Evolutionary conservation across 2,888 invertebrate species (phyloP), one percentile per base, ranked within the genome.

Genomic region (Nasonovia ribisnigri): DNA sequence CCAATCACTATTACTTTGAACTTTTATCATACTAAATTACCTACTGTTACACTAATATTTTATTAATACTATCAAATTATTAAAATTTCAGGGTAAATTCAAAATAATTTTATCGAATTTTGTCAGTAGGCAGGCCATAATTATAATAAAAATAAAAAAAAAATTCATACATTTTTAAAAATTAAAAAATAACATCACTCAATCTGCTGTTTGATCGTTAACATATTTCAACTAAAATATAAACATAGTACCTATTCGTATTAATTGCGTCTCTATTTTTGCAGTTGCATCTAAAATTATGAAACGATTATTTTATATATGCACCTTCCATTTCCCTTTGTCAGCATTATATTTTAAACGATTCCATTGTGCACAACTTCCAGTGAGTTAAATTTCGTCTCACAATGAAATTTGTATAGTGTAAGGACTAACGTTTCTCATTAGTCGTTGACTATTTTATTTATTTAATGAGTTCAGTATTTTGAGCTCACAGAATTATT

Each of bases 361-460:
- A 60, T 89, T 57, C 60, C 0, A 36, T 84, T 84, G 43, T 43
- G 43, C 43, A 43, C 43, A 43, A 89, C 3, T 42, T 57, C 29
- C 57, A 43, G 89, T 29, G 89, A 89, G 29, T 43, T 89, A 57
- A 89, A 89, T 89, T 43, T 89, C 89, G 13, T 29, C 54, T 43
- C 57, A 43, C 29, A 16, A 43, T 43, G 42, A 57, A 57, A 89
- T 43, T 57, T 88, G 13, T 88, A n/a, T 29, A 42, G 57, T n/a
- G 43, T 60, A 42, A 36, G 48, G 29, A 84, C 26, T 84, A 43
- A 84, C 26, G 8, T 89, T 88, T 88, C 88, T 88, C 43, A 43
- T 89, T 60, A 42, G 89, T 57, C 43, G 42, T 89, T 57, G 29
- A 60, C 57, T 89, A 89, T 89, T 89, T 60, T 43, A 89, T 89